Percentiles rank a stretch among this genome's conserved stretches.
phyloP scores from a whole-genome alignment of 2,888 invertebrate species.

The Chrysomela aeneicollis region DNA sequence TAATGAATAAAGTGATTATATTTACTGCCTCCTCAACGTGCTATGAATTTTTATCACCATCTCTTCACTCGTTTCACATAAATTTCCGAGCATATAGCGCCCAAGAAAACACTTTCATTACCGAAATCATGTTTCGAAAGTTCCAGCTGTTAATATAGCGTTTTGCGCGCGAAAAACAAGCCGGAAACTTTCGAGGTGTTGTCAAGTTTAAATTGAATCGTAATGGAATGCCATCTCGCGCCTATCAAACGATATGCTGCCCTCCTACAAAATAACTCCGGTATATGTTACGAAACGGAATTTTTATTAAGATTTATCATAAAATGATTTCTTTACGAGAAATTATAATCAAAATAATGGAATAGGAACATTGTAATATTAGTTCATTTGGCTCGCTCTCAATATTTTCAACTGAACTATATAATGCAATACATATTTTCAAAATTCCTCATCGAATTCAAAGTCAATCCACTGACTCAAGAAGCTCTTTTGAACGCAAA shows the following conservation, averaged over 20 bases:
- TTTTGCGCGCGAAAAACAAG: slow-evolving; percentile 38
- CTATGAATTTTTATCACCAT: slow-evolving; percentile 23
- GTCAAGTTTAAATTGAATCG: slow-evolving; percentile 41
- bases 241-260: slow-evolving; percentile 31
- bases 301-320: no score
- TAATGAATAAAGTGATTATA: slow-evolving; percentile 28
- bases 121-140: slow-evolving; percentile 31
- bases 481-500: no score
- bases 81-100: slow-evolving; percentile 21
- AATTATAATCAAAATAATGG: slow-evolving; percentile 13
- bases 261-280: slow-evolving; percentile 30
- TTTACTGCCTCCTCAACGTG: slow-evolving; percentile 26
- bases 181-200: slow-evolving; percentile 37
- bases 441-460: no score
- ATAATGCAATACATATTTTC: no score
- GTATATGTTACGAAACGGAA: slow-evolving; percentile 20
- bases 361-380: slow-evolving; percentile 14
- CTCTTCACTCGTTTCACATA: slow-evolving; percentile 26
- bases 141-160: slow-evolving; percentile 33
- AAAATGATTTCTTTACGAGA: no score
- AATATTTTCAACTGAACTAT: no score
- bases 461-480: no score
- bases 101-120: slow-evolving; percentile 33
- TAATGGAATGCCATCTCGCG: slow-evolving; percentile 40
- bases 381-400: no score